phyloP scores from a whole-genome alignment of 2,888 invertebrate species.

The Pardosa pseudoannulata region DNA sequence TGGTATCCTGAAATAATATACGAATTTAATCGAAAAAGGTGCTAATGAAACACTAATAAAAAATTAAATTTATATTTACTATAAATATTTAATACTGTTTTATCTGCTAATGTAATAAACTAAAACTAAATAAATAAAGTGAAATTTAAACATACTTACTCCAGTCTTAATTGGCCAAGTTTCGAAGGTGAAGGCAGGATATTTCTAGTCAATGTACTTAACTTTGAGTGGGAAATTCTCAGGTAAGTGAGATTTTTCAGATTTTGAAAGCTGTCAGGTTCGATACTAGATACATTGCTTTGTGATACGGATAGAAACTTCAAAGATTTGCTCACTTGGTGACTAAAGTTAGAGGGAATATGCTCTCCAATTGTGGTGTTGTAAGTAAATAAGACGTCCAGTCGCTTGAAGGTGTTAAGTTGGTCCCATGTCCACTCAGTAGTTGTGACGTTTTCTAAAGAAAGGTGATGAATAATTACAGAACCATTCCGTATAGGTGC shows the following conservation, averaged over 20 bases:
- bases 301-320: slow-evolving; percentile 22
- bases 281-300: slow-evolving; percentile 27
- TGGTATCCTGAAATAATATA: not conserved
- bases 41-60: too few species aligned
- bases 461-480: slow-evolving; percentile 19
- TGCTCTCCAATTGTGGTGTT: slow-evolving; percentile 19
- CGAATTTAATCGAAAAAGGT: too few species aligned
- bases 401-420: slow-evolving; percentile 4
- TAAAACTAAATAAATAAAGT: too few species aligned
- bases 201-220: slow-evolving; percentile 23
- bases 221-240: slow-evolving; percentile 30
- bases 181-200: slow-evolving; percentile 3
- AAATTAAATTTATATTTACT: too few species aligned
- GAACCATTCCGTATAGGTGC: not conserved
- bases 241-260: slow-evolving; percentile 21
- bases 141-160: slow-evolving; percentile 57
- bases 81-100: too few species aligned
- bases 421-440: slow-evolving; percentile 18
- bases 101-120: too few species aligned
- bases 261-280: slow-evolving; percentile 14
- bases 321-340: slow-evolving; percentile 5
- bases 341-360: slow-evolving; percentile 18
- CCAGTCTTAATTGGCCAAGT: slow-evolving; percentile 34
- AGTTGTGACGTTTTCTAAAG: slow-evolving; percentile 42
- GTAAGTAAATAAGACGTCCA: slow-evolving; percentile 29